A percentile compares a stretch with the other conserved stretches of the same genome.
phyloP scores from a whole-genome alignment of 1,140 invertebrate species.

The Asbolus verrucosus region DNA sequence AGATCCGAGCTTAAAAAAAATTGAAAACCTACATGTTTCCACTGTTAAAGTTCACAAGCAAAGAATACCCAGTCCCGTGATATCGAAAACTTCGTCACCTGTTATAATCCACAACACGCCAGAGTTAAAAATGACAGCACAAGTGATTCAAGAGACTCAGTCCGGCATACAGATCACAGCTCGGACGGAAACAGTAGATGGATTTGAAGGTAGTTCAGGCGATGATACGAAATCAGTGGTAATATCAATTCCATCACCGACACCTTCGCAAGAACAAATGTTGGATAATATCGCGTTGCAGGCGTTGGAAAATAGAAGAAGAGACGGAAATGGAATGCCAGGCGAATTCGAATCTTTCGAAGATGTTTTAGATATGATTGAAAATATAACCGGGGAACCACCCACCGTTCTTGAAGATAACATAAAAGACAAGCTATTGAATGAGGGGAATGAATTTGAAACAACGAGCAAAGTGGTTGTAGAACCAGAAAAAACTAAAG shows the following conservation, averaged over 20 bases:
- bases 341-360: slow-evolving; percentile 73
- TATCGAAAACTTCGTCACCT: slow-evolving; percentile 55
- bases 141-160: slow-evolving; percentile 58
- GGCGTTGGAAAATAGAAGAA: slow-evolving; percentile 67
- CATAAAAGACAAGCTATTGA: slow-evolving; percentile 52
- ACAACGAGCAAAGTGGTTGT: neutral
- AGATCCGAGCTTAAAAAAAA: neutral
- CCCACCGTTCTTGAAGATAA: slow-evolving; percentile 54
- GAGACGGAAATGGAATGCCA: slow-evolving; percentile 64
- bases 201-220: slow-evolving; percentile 63
- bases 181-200: slow-evolving; percentile 55
- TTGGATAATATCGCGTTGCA: slow-evolving; percentile 72
- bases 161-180: slow-evolving; percentile 54
- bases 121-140: slow-evolving; percentile 64
- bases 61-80: slow-evolving; percentile 52
- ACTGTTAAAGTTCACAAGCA: slow-evolving; percentile 23
- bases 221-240: slow-evolving; percentile 71
- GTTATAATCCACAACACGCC: slow-evolving; percentile 59
- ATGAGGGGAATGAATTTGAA: slow-evolving; percentile 50
- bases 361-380: slow-evolving; percentile 76
- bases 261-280: slow-evolving; percentile 72
- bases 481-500: slow-evolving; percentile 47
- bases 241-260: slow-evolving; percentile 72
- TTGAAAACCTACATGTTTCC: slow-evolving; percentile 7
- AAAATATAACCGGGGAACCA: slow-evolving; percentile 72